These are phyloP conservation scores for Eupithecia centaureata DNA, from an alignment of 2,888 invertebrate species.

Conservation along the genomic window DNA sequence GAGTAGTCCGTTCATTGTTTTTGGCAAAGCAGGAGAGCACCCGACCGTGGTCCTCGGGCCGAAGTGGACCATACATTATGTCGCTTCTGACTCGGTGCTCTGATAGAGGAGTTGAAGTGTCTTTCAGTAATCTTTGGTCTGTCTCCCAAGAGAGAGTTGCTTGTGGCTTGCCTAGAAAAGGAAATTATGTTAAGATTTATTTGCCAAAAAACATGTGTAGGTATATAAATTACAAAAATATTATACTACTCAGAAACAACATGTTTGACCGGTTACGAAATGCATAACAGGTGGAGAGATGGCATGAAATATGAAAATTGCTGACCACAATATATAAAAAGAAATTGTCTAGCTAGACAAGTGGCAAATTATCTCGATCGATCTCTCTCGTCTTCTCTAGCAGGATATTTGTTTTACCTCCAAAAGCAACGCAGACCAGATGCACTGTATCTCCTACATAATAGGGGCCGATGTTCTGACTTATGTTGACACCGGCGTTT, in stretches of 20 bases:
- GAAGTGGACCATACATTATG: constrained; percentile 84
- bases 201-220: too few relatives aligned
- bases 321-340: too few relatives aligned
- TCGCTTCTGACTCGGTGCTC: constrained; percentile 87
- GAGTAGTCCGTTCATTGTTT: constrained; percentile 87
- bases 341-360: too few relatives aligned
- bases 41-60: constrained; percentile 86
- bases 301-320: too few relatives aligned
- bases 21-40: constrained; percentile 87
- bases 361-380: background rate
- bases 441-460: constrained; percentile 92
- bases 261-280: too few relatives aligned
- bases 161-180: constrained; percentile 84
- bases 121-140: constrained; percentile 85
- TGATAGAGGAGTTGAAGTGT: constrained; percentile 83
- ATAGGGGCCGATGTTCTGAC: constrained; percentile 88
- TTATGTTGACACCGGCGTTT: constrained; percentile 76
- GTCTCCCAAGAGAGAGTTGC: constrained; percentile 88
- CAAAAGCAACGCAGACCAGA: constrained; percentile 92
- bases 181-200: background rate
- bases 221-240: too few relatives aligned
- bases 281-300: too few relatives aligned
- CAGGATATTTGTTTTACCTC: constrained; percentile 85
- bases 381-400: background rate
- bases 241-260: too few relatives aligned